Percentiles rank a stretch among this genome's conserved stretches.
phyloP scores from a whole-genome alignment of 2,888 invertebrate species.

The Maniola hyperantus region DNA sequence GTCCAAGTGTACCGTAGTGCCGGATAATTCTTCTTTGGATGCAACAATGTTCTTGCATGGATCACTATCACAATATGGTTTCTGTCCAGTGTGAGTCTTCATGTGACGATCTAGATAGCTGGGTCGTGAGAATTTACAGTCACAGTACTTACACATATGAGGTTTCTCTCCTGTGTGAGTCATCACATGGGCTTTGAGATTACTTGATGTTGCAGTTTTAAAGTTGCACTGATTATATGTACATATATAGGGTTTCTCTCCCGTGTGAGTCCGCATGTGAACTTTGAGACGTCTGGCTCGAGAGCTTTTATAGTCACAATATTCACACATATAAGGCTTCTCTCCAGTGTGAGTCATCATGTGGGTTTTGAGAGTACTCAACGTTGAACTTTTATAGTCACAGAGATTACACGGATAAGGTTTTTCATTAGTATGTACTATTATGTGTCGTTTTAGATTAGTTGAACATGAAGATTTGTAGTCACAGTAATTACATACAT shows the following conservation, averaged over 20 bases:
- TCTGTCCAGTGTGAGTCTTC: no score
- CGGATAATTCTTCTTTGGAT: neutral
- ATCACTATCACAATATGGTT: no score
- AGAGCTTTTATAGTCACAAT: neutral
- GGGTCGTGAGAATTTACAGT: no score
- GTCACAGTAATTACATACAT: neutral
- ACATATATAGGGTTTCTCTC: neutral
- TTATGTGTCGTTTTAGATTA: neutral
- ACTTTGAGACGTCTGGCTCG: neutral
- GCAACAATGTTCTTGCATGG: no score
- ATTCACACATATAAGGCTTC: neutral
- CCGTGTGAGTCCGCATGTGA: neutral
- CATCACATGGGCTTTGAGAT: neutral
- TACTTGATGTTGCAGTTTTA: neutral
- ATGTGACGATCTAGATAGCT: no score
- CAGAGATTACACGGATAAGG: neutral
- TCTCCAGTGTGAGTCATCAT: neutral
- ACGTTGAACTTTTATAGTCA: no score
- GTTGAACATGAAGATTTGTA: neutral
- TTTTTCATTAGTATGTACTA: neutral
- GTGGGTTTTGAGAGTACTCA: neutral
- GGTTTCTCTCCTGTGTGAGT: neutral
- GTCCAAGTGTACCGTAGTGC: neutral
- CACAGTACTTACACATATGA: no score
- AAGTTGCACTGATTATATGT: neutral